Percentiles rank a stretch among this genome's conserved stretches.
Evolutionary conservation across 2,888 invertebrate genomes (phyloP).

Genomic region (Drosophila ezoana): DNA sequence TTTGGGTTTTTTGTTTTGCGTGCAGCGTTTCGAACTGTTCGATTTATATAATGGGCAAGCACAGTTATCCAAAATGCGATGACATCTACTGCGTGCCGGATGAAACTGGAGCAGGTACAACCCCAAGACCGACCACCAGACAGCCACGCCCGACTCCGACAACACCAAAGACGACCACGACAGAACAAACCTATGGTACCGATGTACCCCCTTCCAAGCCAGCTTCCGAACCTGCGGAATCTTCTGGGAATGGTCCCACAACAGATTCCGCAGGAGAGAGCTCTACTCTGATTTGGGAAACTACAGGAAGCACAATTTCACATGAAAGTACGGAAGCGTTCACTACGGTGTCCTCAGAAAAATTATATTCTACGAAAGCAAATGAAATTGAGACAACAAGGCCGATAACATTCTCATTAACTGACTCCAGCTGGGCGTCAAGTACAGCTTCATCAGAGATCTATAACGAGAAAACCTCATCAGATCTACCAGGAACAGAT

Average conservation of each 20-base stretch:
- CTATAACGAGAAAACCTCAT: background rate
- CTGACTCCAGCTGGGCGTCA: background rate
- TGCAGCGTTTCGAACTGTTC: constrained; percentile 1
- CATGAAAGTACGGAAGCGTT: no score
- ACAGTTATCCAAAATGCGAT: constrained; percentile 18
- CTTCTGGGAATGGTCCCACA: no score
- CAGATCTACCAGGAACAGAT: no score
- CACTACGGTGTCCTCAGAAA: no score
- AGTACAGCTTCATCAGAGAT: background rate
- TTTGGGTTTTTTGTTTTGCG: background rate
- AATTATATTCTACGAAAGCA: no score
- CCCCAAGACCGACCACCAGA: constrained; percentile 17
- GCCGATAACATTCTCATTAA: no score
- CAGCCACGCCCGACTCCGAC: constrained; percentile 28
- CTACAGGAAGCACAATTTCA: no score
- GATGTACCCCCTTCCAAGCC: background rate
- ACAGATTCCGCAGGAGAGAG: no score
- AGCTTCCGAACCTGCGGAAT: no score
- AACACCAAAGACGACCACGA: constrained; percentile 5
- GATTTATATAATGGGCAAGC: accelerated
- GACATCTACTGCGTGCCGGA: constrained; percentile 30
- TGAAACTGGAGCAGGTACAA: constrained; percentile 6
- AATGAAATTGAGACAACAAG: no score
- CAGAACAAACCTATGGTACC: background rate
- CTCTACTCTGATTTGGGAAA: no score